Evolutionary conservation across 2,797 vertebrate species (phyloP), one percentile per base, ranked within the genome.

Genomic region (Sebastes hubbsi): DNA sequence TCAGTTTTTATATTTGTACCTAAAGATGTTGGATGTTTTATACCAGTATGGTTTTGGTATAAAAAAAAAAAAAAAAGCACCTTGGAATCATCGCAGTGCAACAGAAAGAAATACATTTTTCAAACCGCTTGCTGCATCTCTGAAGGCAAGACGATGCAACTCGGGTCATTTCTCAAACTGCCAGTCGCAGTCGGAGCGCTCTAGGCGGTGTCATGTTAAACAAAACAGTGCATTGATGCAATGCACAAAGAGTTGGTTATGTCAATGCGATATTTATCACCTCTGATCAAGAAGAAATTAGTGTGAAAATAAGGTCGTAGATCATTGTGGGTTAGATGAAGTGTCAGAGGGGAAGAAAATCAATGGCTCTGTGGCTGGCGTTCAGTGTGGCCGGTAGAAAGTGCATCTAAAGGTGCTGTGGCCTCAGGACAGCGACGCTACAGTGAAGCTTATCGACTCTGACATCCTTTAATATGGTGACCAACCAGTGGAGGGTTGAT

Each of bases 241-340:
- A 88, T 80, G 84, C 85, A 86, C 93, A 93, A 89, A 95, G 91
- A 94, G 81, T 87, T 92, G 89, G 87, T 95, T 92, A 95, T 94
- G 94, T 95, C 95, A 94, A 93, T 92, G 93, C 46, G 84, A 95
- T 96, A 96, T 96, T 96, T 96, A 96, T 96, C 95, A 95, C 95
- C 94, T 95, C 90, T 95, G 94, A 96, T 96, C 94, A 96, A 93
- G 93, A 94, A 96, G 90, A 93, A 96, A 96, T 96, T 95, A 96
- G 95, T 95, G 95, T 91, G 94, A 95, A 95, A 95, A 96, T 95
- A 94, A 95, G 95, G 93, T 96, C 95, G 85, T 96, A 94, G 94
- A 96, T 96, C 96, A 96, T 92, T n/a, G 82, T 68, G 90, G 91
- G 91, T 93, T 90, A 95, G 95, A 96, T 96, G 92, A 95, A 89